Evolutionary conservation across 2,113 vertebrate genomes (phyloP).

Genomic region (Perognathus longimembris): DNA sequence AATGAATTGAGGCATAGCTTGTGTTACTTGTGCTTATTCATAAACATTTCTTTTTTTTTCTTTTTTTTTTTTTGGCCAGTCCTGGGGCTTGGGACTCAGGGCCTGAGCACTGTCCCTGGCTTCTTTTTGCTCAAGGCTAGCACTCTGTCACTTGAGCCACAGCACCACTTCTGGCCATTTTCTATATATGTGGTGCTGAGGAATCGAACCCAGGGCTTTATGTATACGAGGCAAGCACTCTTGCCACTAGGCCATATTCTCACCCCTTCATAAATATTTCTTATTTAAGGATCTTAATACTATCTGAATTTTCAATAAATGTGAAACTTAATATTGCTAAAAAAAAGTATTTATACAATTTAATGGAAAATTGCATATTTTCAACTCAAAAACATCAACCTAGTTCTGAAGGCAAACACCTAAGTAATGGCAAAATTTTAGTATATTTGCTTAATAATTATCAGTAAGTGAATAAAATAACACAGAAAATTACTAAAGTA

Average conservation of each 20-base stretch:
- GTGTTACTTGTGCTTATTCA: background rate
- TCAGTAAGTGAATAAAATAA: background rate
- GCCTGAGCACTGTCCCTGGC: too few species aligned
- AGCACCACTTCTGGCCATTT: too few species aligned
- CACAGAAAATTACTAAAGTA: background rate
- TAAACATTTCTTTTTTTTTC: slow-evolving; percentile 30
- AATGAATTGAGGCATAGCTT: slow-evolving; percentile 27
- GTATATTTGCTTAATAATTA: slow-evolving; percentile 43
- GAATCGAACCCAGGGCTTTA: too few species aligned
- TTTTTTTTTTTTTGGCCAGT: too few species aligned
- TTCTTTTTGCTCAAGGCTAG: too few species aligned
- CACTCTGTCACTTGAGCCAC: too few species aligned
- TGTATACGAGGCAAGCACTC: too few species aligned
- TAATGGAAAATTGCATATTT: slow-evolving; percentile 17
- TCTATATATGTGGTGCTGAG: too few species aligned
- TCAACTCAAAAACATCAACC: too few species aligned
- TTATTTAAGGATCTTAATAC: slow-evolving; percentile 27
- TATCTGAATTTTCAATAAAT: slow-evolving; percentile 49
- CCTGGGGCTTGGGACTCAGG: too few species aligned
- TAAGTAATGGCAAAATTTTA: background rate
- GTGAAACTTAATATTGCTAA: background rate
- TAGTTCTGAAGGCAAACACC: background rate
- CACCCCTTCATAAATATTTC: background rate
- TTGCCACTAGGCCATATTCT: too few species aligned
- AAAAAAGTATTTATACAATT: slow-evolving; percentile 49